phyloP scores from a whole-genome alignment of 2,113 vertebrate species.

The Talpa occidentalis region DNA sequence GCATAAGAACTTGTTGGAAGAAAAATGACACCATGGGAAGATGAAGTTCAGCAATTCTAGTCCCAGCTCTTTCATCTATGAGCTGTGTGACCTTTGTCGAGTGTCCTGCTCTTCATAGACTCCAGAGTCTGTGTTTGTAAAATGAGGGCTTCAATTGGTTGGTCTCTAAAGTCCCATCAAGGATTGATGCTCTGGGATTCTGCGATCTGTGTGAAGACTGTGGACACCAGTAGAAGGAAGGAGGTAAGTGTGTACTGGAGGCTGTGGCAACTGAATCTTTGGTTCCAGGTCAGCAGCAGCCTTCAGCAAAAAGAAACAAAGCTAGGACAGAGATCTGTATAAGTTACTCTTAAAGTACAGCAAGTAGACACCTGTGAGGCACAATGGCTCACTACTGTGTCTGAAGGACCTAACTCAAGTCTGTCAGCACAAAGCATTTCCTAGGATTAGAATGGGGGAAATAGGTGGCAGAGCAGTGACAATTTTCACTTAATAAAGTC shows the following conservation, averaged over 20 bases:
- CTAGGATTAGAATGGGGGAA: neutral
- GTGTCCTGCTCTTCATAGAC: neutral
- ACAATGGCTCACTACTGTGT: neutral
- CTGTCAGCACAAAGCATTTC: neutral
- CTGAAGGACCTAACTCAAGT: neutral
- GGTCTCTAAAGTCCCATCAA: slow-evolving; percentile 13
- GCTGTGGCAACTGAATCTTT: neutral
- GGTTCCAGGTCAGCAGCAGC: neutral
- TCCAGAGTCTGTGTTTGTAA: slow-evolving; percentile 39
- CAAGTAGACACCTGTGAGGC: neutral
- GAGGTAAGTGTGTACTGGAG: slow-evolving; percentile 58
- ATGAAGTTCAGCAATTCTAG: slow-evolving; percentile 47
- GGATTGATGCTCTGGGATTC: slow-evolving; percentile 31
- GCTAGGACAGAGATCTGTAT: neutral
- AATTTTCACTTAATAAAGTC: neutral
- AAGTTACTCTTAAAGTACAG: neutral
- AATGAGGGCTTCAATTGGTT: slow-evolving; percentile 58
- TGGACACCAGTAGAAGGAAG: slow-evolving; percentile 9
- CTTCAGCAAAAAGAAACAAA: neutral
- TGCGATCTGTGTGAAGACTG: neutral
- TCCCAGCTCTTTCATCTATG: slow-evolving; percentile 41
- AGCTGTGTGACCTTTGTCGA: slow-evolving; percentile 47
- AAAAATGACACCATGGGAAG: slow-evolving; percentile 20
- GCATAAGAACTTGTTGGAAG: slow-evolving; percentile 66
- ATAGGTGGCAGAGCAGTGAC: neutral